phyloP scores from a whole-genome alignment of 2,797 vertebrate species.

The Myotis vivesi region DNA sequence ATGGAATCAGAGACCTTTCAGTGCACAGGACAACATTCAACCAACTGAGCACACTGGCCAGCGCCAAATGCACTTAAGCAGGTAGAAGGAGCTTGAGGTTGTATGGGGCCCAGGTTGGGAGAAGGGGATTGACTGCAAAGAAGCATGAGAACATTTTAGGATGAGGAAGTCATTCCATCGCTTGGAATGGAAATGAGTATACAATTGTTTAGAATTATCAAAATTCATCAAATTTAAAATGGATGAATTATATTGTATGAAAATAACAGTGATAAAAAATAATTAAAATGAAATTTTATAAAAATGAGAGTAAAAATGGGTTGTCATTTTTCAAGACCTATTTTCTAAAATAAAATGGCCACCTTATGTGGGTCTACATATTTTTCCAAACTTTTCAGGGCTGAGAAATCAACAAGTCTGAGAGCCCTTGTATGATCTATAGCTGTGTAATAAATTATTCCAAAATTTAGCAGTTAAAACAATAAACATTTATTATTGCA shows the following conservation, averaged over 20 bases:
- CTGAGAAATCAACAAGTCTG: not conserved
- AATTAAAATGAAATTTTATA: not conserved
- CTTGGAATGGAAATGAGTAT: not conserved
- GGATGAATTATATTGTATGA: not conserved
- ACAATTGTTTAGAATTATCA: not conserved
- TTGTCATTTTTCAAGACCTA: not conserved
- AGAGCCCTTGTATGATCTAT: not conserved
- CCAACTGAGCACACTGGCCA: too few species aligned
- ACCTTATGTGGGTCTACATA: not conserved
- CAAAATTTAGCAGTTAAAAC: not conserved
- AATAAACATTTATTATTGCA: not conserved
- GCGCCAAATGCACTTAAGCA: not conserved
- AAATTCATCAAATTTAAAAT: not conserved
- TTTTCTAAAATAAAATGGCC: constrained; percentile 1
- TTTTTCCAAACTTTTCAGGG: not conserved
- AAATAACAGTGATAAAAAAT: not conserved
- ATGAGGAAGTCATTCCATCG: not conserved
- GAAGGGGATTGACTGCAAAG: not conserved
- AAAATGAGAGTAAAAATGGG: not conserved
- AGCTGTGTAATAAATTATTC: not conserved
- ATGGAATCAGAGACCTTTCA: too few species aligned
- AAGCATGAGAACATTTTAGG: not conserved
- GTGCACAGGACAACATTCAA: too few species aligned
- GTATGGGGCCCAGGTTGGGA: too few species aligned
- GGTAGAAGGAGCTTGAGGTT: not conserved